Base-by-base conservation (phyloP, 2,888 invertebrate genomes). In the Thereva nobilitata region DNA sequence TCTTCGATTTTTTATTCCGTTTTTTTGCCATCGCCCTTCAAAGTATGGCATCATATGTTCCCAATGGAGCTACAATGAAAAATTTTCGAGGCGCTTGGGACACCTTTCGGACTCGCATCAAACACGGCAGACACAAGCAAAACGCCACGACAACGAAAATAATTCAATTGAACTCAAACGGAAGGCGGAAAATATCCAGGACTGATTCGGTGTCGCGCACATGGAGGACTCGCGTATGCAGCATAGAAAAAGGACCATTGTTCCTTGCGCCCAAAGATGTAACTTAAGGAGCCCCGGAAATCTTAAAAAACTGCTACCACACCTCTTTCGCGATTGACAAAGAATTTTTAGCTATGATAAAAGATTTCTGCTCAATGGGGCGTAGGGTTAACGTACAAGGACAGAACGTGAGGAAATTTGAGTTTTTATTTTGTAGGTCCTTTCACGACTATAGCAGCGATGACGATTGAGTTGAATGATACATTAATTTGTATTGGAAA, bases 231-330 rank as follows among this genome's bases (percentile, higher is more conserved):
- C 53, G 44, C 50, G 42, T 53, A 53, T 64, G 35, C 42, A 44
- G 44, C 37, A 64, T 44, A 23, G 23, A 2, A 23, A 23, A 42
- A 64, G 53, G 37, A 37, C 44, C 53, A 53, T 64, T 64, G 64
- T 64, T 61, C 42, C 9, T 6, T 44, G 53, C 44, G 64, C 64
- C 53, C 35, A 42, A 44, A 72, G 72, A 71, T 72, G 72, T 72
- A 72, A 72, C 70, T 71, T 71, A 71, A 72, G 72, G 70, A 71
- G 72, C 70, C 72, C 72, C 72, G 72, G 72, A 72, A 72, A 71
- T 70, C 70, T 72, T 72, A 72, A 72, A 72, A 72, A 72, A 71
- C 70, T 68, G 68, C 72, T 70, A 70, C 72, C 72, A 72, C 72
- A 71, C 72, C 72, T 71, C 71, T 71, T 72, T 70, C 38, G 54